Evolutionary conservation across 2,888 invertebrate species (phyloP).

Genomic region (Syrphus vitripennis): DNA sequence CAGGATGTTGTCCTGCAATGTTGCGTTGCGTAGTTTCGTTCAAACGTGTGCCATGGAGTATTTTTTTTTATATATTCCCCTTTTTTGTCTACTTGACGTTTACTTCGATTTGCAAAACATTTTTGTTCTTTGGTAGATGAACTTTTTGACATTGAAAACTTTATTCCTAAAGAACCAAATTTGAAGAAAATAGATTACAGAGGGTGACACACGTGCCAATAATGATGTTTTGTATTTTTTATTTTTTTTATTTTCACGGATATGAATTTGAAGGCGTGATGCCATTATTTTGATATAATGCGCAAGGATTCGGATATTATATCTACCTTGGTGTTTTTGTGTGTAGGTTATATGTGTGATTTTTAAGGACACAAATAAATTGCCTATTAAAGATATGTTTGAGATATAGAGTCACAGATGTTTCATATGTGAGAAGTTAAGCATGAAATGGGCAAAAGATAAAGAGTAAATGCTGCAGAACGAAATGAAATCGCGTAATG

Average conservation of each 20-base stretch:
- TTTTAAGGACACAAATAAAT: neutral
- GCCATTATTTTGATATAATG: slow-evolving; percentile 72
- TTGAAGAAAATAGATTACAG: slow-evolving; percentile 60
- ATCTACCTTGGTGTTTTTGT: neutral
- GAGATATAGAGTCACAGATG: neutral
- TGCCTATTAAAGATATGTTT: neutral
- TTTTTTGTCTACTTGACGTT: neutral
- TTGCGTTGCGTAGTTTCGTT: neutral
- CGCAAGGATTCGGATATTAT: neutral
- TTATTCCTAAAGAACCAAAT: slow-evolving; percentile 2
- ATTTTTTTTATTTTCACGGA: slow-evolving; percentile 30
- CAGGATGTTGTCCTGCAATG: slow-evolving; percentile 3
- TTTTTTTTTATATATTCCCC: slow-evolving; percentile 2
- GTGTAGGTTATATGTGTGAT: neutral
- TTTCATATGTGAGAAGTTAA: too few species aligned
- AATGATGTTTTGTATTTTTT: slow-evolving; percentile 64
- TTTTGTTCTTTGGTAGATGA: neutral
- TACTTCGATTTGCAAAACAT: slow-evolving; percentile 23
- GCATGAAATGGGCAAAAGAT: too few species aligned
- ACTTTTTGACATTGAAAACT: slow-evolving; percentile 48
- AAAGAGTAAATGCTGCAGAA: too few species aligned
- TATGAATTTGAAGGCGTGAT: slow-evolving; percentile 69
- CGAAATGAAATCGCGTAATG: too few species aligned
- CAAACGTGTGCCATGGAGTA: slow-evolving; percentile 1
- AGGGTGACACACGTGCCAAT: slow-evolving; percentile 72